Percentiles rank a stretch among this genome's conserved stretches.
Evolutionary conservation across 37 sponge, comb jelly and placozoan genomes (phyloP).

Genomic region (Hormiphora californensis): DNA sequence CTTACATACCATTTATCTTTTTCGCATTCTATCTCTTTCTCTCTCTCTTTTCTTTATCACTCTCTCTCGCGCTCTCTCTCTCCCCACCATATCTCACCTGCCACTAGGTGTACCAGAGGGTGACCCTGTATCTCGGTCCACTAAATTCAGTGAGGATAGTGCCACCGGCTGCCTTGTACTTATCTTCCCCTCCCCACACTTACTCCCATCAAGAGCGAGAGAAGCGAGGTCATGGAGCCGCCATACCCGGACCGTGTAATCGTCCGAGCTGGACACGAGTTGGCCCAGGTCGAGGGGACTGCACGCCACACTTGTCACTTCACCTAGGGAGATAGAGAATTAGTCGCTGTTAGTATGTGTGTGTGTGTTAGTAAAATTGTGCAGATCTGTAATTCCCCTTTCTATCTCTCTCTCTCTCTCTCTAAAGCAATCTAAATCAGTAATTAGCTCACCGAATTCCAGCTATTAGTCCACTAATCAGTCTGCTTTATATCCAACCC

Average conservation of each 20-base stretch:
- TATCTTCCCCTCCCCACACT: neutral
- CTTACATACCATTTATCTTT: too few species aligned
- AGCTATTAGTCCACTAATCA: too few species aligned
- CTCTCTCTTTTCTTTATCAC: too few species aligned
- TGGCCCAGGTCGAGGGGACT: neutral
- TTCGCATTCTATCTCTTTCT: too few species aligned
- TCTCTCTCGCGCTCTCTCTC: too few species aligned
- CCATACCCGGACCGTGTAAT: conserved; percentile 1
- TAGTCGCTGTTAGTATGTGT: too few species aligned
- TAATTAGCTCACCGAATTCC: too few species aligned
- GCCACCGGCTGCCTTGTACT: neutral
- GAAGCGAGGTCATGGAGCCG: conserved; percentile 39
- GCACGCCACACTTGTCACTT: conserved; percentile 45
- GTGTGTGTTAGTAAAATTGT: too few species aligned
- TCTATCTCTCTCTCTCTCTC: too few species aligned
- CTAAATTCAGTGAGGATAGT: neutral
- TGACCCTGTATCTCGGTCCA: neutral
- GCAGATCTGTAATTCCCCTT: too few species aligned
- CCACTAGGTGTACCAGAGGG: neutral
- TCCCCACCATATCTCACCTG: neutral
- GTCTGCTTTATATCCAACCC: too few species aligned
- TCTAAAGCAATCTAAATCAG: too few species aligned
- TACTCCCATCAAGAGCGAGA: neutral
- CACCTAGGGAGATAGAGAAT: neutral
- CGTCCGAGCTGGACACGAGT: conserved; percentile 32